Base-by-base conservation (phyloP, 2,888 invertebrate genomes). In the Geophilus truncorum region DNA sequence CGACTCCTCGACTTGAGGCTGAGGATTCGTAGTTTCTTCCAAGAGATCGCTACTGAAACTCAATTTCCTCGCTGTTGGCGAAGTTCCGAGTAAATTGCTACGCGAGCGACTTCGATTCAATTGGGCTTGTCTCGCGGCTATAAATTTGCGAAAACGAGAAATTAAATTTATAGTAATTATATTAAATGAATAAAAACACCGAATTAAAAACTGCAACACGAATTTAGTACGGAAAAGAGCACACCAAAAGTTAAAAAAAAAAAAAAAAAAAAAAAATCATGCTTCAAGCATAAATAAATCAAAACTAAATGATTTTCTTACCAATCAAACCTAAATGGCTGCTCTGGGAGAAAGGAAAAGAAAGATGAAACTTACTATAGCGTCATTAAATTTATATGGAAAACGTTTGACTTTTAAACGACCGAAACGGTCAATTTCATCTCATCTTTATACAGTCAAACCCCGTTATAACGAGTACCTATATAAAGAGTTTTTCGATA, bases 91-190 rank as follows among this genome's bases (percentile, higher is more conserved):
- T 21, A 79, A 28, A 51, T 79, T 79, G 28, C 45, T 28, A 28
- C 81, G 80, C 10, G 96, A 96, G 84, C 96, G 89, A 83, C 95
- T 95, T 84, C 96, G 89, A 85, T 94, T 95, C 83, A 97, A 88
- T 88, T 96, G 96, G 18, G 96, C 96, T 87, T 96, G 90, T 86
- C 96, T 90, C 88, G 97, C 96, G 86, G 96, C 96, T 94, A 89
- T 9, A 85, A 84, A 77, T 25, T 12, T 12, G 15, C 36, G 36
- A 87, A 87, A 85, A 86, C 57, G 10, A n/a, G n/a, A n/a, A n/a
- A n/a, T n/a, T n/a, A n/a, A n/a, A n/a, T n/a, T n/a, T n/a, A n/a
- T n/a, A n/a, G n/a, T n/a, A n/a, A n/a, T n/a, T n/a, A n/a, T n/a
- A n/a, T n/a, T 25, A 30, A 75, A 6, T 23, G 7, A 30, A 75